These are phyloP conservation scores for Copsychus sechellarum DNA, from an alignment of 2,113 vertebrate species.

Conservation along the genomic window DNA sequence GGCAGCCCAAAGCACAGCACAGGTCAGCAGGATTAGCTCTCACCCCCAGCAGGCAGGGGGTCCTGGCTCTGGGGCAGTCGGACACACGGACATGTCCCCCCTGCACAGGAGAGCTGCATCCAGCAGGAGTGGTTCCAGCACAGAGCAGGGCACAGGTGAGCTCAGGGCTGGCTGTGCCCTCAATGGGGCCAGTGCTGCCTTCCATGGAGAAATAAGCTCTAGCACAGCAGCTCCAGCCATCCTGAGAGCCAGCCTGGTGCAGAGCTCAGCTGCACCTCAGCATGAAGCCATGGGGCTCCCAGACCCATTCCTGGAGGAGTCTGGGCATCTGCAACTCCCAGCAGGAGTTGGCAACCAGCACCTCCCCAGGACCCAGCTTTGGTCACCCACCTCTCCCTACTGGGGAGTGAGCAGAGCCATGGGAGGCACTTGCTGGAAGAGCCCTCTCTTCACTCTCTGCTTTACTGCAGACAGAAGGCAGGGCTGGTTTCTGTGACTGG, in stretches of 20 bases:
- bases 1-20: neutral
- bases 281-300: neutral
- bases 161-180: neutral
- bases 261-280: neutral
- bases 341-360: neutral
- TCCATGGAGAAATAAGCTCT: neutral
- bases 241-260: neutral
- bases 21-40: neutral
- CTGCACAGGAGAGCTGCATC: neutral
- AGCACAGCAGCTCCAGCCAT: neutral
- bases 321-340: neutral
- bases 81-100: fast-evolving
- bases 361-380: neutral
- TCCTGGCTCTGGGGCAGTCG: fast-evolving
- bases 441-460: neutral
- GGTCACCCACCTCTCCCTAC: neutral
- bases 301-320: neutral
- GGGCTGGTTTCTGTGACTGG: neutral
- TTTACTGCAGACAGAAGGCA: neutral
- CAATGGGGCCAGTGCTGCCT: fast-evolving
- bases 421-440: neutral
- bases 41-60: neutral
- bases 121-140: fast-evolving
- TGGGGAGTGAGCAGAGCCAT: neutral
- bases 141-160: fast-evolving